These are phyloP conservation scores for Pseudoatta argentina DNA, from an alignment of 1,140 invertebrate species.

Conservation along the genomic window DNA sequence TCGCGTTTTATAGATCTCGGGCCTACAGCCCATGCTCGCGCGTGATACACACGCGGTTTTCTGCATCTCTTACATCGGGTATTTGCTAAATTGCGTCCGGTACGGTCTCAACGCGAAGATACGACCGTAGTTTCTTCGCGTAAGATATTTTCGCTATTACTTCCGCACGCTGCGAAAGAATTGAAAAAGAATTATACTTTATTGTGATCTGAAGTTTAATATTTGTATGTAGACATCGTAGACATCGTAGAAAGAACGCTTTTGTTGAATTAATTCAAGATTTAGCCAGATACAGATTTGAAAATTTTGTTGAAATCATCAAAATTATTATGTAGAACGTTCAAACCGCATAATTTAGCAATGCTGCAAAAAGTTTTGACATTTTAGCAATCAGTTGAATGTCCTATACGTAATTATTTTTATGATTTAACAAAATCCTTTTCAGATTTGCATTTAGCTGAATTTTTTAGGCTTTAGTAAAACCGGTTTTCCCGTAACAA, in stretches of 20 bases:
- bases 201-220: neutral
- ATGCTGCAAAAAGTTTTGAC: too few relatives aligned
- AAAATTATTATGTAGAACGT: too few relatives aligned
- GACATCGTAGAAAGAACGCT: too few relatives aligned
- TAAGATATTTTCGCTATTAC: constrained; percentile 42
- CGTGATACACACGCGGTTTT: constrained; percentile 51
- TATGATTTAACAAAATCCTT: too few relatives aligned
- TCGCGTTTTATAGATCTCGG: constrained; percentile 69
- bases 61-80: constrained; percentile 43
- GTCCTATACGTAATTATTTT: too few relatives aligned
- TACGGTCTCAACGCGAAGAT: constrained; percentile 30
- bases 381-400: too few relatives aligned
- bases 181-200: neutral
- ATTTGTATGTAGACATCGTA: neutral
- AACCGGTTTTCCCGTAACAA: neutral
- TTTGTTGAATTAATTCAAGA: too few relatives aligned
- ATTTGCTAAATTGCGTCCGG: constrained; percentile 75
- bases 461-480: too few relatives aligned
- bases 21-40: constrained; percentile 39
- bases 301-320: too few relatives aligned
- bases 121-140: constrained; percentile 13
- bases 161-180: constrained; percentile 15
- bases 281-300: too few relatives aligned
- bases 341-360: too few relatives aligned
- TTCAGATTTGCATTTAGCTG: too few relatives aligned